A percentile compares a stretch with the other conserved stretches of the same genome.
Conservation (phyloP, 2,888 invertebrate species). For the Sinhomidia bicolor region DNA sequence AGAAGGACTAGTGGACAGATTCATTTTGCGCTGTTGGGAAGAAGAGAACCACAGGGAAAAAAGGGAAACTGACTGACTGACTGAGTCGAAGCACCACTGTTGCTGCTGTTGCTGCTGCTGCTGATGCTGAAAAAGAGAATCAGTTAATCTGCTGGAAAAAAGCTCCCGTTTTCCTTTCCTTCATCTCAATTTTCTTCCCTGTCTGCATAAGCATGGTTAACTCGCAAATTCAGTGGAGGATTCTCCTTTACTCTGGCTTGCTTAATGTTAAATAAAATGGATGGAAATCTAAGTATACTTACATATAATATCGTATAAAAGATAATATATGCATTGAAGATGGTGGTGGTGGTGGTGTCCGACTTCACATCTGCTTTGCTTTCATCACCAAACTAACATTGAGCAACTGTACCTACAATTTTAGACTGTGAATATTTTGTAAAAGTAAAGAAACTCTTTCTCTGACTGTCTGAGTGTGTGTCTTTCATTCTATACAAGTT, state of each 20-base stretch:
- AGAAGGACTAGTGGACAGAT: conserved; percentile 35
- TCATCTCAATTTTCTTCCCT: conserved; percentile 18
- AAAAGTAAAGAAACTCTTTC: not conserved
- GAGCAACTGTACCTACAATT: not conserved
- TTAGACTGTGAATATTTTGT: not conserved
- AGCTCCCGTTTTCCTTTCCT: conserved; percentile 15
- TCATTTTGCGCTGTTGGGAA: conserved; percentile 42
- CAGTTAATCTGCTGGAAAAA: conserved; percentile 56
- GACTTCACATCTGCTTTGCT: no score
- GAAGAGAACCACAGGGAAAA: conserved; percentile 56
- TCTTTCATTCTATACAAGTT: not conserved
- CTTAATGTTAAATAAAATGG: conserved; percentile 31
- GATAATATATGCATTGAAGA: no score
- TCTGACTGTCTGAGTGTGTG: no score
- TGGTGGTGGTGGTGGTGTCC: no score
- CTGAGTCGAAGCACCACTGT: conserved; percentile 47
- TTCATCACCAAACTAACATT: no score
- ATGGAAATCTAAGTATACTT: no score
- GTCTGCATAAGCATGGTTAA: conserved; percentile 27
- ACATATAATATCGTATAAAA: no score
- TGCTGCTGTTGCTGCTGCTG: no score
- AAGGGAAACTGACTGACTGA: no score
- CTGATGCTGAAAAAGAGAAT: no score
- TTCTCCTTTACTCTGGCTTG: conserved; percentile 10
- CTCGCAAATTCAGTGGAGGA: conserved; percentile 20